Evolutionary conservation across 2,888 invertebrate genomes (phyloP).

Genomic region (Caenorhabditis drosophilae): DNA sequence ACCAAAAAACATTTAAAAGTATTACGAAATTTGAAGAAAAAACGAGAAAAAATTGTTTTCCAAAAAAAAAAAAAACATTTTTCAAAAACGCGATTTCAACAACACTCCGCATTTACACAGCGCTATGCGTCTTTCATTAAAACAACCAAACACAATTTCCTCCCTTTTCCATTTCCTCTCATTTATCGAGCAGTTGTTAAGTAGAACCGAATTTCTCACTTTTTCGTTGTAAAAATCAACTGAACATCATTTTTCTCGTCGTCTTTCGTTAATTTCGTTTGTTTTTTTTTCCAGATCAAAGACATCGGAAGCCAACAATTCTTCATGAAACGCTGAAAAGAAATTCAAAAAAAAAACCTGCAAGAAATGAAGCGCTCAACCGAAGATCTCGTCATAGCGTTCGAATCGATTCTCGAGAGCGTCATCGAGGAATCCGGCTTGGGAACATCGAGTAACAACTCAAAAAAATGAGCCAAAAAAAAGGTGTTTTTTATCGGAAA

Average conservation of each 20-base stretch:
- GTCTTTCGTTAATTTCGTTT: not conserved
- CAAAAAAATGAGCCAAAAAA: no score
- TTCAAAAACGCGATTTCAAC: not conserved
- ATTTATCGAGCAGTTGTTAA: no score
- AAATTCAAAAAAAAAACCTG: not conserved
- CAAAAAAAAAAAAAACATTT: not conserved
- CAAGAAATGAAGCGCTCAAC: not conserved
- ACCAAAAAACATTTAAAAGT: not conserved
- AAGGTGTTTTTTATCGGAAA: conserved; percentile 4
- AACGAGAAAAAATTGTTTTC: not conserved
- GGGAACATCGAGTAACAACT: conserved; percentile 18
- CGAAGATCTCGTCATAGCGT: conserved; percentile 31
- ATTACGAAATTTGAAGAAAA: not conserved
- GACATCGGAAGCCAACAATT: no score
- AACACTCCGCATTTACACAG: not conserved
- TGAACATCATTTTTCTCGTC: not conserved
- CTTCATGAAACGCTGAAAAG: no score
- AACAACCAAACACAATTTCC: no score
- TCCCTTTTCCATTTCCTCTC: no score
- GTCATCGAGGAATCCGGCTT: conserved; percentile 32
- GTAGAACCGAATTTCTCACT: no score
- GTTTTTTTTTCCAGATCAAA: no score
- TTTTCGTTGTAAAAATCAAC: not conserved
- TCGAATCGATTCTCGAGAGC: conserved; percentile 38
- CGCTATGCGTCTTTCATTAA: no score